Evolutionary conservation across 1,140 invertebrate genomes (phyloP), one percentile per base, ranked within the genome.

Genomic region (Heliconius congener): DNA sequence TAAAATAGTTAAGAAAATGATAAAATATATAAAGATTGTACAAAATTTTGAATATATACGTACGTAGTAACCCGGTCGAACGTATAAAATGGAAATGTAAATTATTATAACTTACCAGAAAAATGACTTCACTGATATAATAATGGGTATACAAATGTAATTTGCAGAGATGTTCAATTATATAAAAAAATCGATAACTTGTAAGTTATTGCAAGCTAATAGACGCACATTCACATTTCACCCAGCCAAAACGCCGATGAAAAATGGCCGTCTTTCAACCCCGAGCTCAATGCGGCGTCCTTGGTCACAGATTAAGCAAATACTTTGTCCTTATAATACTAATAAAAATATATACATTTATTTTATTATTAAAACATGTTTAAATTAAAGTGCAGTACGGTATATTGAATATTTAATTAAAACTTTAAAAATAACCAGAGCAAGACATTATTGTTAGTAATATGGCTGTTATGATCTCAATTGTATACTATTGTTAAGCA

Each of bases 201-300:
- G 9, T 30, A 16, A 66, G 9, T 66, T 66, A 66, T n/a, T 66
- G 11, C 4, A 30, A 30, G 60, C 3, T 13, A 30, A 27, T 23
- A 23, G 23, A 27, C 23, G 30, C 13, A 66, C 27, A 30, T 66
- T 27, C 60, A 66, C 60, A 57, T 57, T 57, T 57, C 55, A 66
- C 60, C 60, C 60, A 66, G 27, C 23, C 27, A 30, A 66, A 66
- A 66, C 27, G 60, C 60, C 60, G 60, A 66, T 66, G 60, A 66
- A 66, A 66, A 66, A 66, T 66, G 60, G 60, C 60, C 60, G 60
- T 30, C 60, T 66, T 66, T 66, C 23, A 66, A 30, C 23, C 23
- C 23, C 11, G 27, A 66, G 60, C 4, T 27, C 11, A 27, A 30
- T 66, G 23, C 60, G 27, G 60, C 60, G 60, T 66, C 60, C 27